These are phyloP conservation scores for Drosophila pseudotalamancana DNA, from an alignment of 2,888 invertebrate genomes.

Conservation along the genomic window DNA sequence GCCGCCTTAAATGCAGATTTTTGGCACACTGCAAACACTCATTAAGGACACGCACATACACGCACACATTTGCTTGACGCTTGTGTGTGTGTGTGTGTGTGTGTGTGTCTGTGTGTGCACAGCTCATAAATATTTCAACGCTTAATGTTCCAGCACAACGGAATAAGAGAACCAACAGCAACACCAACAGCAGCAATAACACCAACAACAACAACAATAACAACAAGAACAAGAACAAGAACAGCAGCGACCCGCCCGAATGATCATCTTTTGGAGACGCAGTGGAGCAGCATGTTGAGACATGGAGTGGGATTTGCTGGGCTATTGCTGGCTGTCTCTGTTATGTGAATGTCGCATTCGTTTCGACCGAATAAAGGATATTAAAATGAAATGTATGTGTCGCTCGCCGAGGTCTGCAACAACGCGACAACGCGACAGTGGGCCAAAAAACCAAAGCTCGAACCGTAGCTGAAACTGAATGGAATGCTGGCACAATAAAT, in stretches of 20 bases:
- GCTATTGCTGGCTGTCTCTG: slow-evolving; percentile 1
- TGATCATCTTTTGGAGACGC: slow-evolving; percentile 26
- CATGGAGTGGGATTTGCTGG: neutral
- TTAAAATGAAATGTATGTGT: slow-evolving; percentile 74
- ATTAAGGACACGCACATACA: slow-evolving; percentile 56
- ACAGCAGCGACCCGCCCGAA: slow-evolving; percentile 16
- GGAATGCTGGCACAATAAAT: slow-evolving; percentile 32
- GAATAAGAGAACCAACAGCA: slow-evolving; percentile 29
- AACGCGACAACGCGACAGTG: slow-evolving; percentile 45
- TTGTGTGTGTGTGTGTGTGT: slow-evolving; percentile 4
- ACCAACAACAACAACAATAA: no score
- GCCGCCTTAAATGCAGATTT: slow-evolving; percentile 72
- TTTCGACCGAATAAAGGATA: slow-evolving; percentile 48
- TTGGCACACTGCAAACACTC: slow-evolving; percentile 59
- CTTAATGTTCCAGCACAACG: slow-evolving; percentile 48
- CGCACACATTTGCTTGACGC: slow-evolving; percentile 31
- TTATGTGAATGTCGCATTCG: slow-evolving; percentile 20
- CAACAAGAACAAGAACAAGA: slow-evolving; percentile 27
- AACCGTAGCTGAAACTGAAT: neutral
- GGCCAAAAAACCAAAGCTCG: slow-evolving; percentile 2
- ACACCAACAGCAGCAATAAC: no score
- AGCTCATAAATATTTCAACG: slow-evolving; percentile 75
- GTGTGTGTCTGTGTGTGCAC: slow-evolving; percentile 11
- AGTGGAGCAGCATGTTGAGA: slow-evolving; percentile 5
- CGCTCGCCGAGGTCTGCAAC: slow-evolving; percentile 48